Percentiles rank a stretch among this genome's conserved stretches.
Conservation (phyloP, 37 sponge, comb jelly and placozoan genomes). For the Chondrosia reniformis region DNA sequence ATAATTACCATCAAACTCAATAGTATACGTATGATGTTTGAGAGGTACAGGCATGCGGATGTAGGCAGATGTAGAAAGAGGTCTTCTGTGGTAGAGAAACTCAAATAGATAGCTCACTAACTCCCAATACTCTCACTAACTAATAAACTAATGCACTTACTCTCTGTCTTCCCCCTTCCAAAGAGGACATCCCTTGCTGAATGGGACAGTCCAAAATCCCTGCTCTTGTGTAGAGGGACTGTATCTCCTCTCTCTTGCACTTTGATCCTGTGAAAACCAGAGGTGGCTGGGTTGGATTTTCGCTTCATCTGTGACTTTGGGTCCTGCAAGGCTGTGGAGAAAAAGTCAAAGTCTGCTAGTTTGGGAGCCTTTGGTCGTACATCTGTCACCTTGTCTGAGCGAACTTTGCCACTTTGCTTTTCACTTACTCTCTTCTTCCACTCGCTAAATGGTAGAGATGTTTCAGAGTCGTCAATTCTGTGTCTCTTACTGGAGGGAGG, state of each 20-base stretch:
- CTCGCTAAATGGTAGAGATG: neutral
- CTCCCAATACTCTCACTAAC: neutral
- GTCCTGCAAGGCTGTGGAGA: neutral
- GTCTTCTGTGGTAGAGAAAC: no score
- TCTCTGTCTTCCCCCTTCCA: neutral
- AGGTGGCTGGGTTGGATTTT: neutral
- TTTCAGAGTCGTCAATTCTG: no score
- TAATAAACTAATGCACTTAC: neutral
- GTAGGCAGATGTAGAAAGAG: no score
- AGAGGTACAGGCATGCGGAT: no score
- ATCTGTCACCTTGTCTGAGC: neutral
- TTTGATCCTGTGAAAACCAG: neutral
- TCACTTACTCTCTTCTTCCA: constrained; percentile 2
- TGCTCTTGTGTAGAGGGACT: neutral
- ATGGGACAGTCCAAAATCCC: neutral
- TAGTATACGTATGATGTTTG: no score
- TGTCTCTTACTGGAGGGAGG: no score
- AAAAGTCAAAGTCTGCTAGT: neutral
- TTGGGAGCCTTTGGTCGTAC: neutral
- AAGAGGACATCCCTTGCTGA: constrained; percentile 5
- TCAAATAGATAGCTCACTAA: no score
- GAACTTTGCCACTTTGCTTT: neutral
- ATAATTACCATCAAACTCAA: no score
- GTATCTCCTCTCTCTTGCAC: neutral
- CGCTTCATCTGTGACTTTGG: neutral